Percentiles rank a stretch among this genome's conserved stretches.
Conservation (phyloP, 1,140 invertebrate genomes). For the Apis dorsata region DNA sequence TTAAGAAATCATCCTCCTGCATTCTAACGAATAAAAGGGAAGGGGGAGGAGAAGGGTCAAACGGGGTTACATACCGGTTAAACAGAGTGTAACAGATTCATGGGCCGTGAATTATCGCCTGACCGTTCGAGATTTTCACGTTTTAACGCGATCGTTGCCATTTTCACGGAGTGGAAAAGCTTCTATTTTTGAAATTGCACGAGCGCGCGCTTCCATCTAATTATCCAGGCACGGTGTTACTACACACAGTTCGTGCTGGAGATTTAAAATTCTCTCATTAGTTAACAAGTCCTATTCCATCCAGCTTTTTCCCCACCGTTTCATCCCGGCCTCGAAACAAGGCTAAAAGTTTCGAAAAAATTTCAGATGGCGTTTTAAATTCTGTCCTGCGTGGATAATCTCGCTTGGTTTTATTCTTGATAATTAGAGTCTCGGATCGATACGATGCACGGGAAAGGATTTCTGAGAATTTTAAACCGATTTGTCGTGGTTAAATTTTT, state of each 20-base stretch:
- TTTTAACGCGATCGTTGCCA: not conserved
- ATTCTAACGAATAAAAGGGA: not conserved
- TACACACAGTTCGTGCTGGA: not conserved
- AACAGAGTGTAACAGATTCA: constrained; percentile 22
- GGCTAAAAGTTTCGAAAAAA: not conserved
- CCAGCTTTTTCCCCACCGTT: not conserved
- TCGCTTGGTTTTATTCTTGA: not conserved
- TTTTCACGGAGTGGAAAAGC: constrained; percentile 2
- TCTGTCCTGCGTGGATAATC: not conserved
- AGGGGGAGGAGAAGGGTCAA: not conserved
- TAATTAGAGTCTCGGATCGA: not conserved
- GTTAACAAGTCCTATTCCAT: not conserved
- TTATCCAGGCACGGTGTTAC: constrained; percentile 9
- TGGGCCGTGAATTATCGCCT: constrained; percentile 6
- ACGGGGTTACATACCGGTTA: not conserved
- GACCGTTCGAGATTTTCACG: not conserved
- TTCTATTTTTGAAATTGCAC: not conserved
- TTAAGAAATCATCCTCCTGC: not conserved
- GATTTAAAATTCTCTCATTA: constrained; percentile 37
- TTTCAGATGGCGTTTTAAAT: not conserved
- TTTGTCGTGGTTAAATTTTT: no score
- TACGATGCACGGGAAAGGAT: not conserved
- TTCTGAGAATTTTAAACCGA: no score
- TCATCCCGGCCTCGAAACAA: no score
- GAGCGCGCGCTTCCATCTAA: not conserved